Conservation (phyloP, 2,888 invertebrate species). For the Ophraella communa region DNA sequence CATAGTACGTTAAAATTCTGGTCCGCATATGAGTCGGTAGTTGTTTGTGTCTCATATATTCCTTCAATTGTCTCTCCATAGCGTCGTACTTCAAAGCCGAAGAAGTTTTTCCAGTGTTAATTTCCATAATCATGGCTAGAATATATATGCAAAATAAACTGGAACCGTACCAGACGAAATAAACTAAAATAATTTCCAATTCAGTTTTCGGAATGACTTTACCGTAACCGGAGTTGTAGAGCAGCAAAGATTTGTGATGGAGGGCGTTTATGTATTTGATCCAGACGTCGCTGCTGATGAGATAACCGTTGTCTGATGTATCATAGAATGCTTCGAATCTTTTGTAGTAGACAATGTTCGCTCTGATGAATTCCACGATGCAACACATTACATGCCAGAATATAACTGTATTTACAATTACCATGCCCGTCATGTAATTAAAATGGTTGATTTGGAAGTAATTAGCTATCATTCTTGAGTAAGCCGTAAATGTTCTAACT, state of each 20-base stretch:
- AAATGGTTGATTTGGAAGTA: conserved; percentile 46
- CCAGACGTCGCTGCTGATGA: conserved; percentile 14
- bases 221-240: conserved; percentile 47
- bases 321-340: conserved; percentile 14
- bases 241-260: conserved; percentile 44
- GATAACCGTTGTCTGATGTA: background rate
- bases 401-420: conserved; percentile 42
- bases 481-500: conserved; percentile 34
- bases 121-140: conserved; percentile 52
- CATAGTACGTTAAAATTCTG: conserved; percentile 66
- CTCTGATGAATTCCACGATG: conserved; percentile 38
- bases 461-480: conserved; percentile 39
- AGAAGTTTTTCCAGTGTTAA: conserved; percentile 56
- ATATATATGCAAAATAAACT: conserved; percentile 44
- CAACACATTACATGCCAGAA: conserved; percentile 48
- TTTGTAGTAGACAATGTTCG: conserved; percentile 24
- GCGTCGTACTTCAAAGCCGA: conserved; percentile 61
- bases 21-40: conserved; percentile 63
- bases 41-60: conserved; percentile 67
- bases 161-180: conserved; percentile 48
- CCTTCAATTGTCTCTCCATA: conserved; percentile 64
- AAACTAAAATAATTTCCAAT: conserved; percentile 41
- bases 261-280: conserved; percentile 39
- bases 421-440: conserved; percentile 44
- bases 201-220: conserved; percentile 39